These are phyloP conservation scores for Periophthalmodon schlosseri DNA, from an alignment of 2,113 vertebrate species.

Conservation along the genomic window DNA sequence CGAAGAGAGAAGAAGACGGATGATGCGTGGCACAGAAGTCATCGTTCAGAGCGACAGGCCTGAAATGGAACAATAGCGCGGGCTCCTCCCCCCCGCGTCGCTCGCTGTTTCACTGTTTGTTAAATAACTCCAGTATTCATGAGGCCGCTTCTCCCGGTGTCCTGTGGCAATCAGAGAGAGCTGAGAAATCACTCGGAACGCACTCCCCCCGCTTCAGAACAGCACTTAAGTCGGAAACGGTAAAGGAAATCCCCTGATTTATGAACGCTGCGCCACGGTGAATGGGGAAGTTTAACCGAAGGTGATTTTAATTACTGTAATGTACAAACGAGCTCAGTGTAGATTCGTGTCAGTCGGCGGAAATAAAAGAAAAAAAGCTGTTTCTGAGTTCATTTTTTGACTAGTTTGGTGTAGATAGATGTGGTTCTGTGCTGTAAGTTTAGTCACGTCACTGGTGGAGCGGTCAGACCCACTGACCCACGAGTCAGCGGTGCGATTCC, in stretches of 20 bases:
- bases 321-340: slow-evolving; percentile 20
- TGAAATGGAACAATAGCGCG: slow-evolving; percentile 71
- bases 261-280: slow-evolving; percentile 13
- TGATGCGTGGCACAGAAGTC: slow-evolving; percentile 61
- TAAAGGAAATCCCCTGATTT: slow-evolving; percentile 27
- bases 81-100: slow-evolving; percentile 64
- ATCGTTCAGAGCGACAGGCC: slow-evolving; percentile 74
- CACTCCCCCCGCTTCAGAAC: slow-evolving; percentile 24
- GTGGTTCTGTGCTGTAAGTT: no score
- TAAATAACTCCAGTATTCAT: slow-evolving; percentile 68
- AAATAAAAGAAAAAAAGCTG: no score
- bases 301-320: slow-evolving; percentile 35
- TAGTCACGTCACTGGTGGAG: no score
- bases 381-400: no score
- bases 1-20: slow-evolving; percentile 51
- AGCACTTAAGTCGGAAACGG: slow-evolving; percentile 17
- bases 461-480: no score
- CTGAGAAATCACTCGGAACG: slow-evolving; percentile 50
- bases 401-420: no score
- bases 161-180: slow-evolving; percentile 51
- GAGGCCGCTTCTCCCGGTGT: slow-evolving; percentile 45
- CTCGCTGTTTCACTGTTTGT: slow-evolving; percentile 61
- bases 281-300: slow-evolving; percentile 11
- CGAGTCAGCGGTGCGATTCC: no score
- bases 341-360: not conserved